Evolutionary conservation across 2,888 invertebrate species (phyloP), one percentile per base, ranked within the genome.

Genomic region (Acrocyrtus sp.): DNA sequence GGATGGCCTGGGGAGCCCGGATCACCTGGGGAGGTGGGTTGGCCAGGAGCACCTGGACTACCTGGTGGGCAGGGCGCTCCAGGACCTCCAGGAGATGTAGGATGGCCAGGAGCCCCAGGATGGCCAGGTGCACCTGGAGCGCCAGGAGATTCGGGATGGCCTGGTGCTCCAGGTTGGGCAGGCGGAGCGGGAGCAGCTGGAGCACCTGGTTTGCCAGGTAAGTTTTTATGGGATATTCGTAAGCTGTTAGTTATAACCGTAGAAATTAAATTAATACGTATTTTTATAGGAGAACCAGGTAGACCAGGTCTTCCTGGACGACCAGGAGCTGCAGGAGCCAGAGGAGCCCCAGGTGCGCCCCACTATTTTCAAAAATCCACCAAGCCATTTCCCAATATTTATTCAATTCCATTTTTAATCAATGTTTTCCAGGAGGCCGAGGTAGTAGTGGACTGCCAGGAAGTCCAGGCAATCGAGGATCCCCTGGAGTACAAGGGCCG

Each of bases 171-270:
- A 19, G 69, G 74, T 21, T 43, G 29, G 19, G 24, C 63, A 26
- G 65, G 74, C 45, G n/a, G n/a, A 27, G 39, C 69, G 27, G 57
- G 73, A 19, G 41, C 57, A 6, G 24, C 60, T 41, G 65, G 68
- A 22, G 15, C 8, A 3, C 58, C 21, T 8, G 74, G 75, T 15
- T 8, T 15, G 15, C 53, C 53, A 12, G 74, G 74, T 43, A 29
- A n/a, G n/a, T n/a, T 22, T n/a, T n/a, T n/a, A n/a, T n/a, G n/a
- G n/a, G n/a, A n/a, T n/a, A n/a, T n/a, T n/a, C n/a, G n/a, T 21
- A 45, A 17, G 19, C 47, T 45, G 4, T 45, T 21, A 45, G n/a
- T 45, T 12, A 12, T 12, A 12, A 39, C 41, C 47, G 15, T 19
- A 45, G 12, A 45, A 15, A 45, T n/a, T n/a, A n/a, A n/a, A 19